Evolutionary conservation across 2,797 vertebrate genomes (phyloP).

Genomic region (Argya squamiceps): DNA sequence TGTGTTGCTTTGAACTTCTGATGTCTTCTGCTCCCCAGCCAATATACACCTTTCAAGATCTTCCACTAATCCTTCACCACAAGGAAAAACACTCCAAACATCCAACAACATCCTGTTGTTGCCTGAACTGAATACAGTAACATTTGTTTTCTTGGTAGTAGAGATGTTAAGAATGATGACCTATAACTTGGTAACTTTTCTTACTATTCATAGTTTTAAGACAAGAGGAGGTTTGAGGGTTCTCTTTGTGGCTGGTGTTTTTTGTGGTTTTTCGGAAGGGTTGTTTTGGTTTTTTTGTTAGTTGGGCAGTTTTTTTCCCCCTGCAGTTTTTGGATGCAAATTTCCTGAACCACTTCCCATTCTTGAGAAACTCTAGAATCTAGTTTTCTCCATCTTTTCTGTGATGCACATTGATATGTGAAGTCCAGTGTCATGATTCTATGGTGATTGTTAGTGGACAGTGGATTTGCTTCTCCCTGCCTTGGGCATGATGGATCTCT

Average conservation of each 20-base stretch:
- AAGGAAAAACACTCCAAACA: neutral
- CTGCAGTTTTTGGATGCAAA: neutral
- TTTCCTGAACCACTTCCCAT: neutral
- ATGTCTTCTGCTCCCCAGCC: neutral
- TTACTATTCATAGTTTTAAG: neutral
- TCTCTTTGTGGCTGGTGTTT: neutral
- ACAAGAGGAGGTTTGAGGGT: neutral
- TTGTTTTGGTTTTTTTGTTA: neutral
- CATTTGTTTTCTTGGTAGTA: neutral
- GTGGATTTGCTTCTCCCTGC: neutral
- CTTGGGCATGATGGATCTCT: neutral
- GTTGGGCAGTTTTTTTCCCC: neutral
- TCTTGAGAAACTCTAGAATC: neutral
- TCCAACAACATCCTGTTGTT: neutral
- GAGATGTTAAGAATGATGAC: neutral
- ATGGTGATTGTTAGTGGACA: neutral
- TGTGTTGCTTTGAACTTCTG: neutral
- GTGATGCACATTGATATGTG: neutral
- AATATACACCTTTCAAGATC: neutral
- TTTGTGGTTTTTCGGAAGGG: neutral
- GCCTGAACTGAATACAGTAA: neutral
- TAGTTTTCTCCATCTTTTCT: neutral
- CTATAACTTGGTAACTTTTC: neutral
- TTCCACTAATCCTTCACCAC: neutral
- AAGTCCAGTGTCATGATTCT: neutral